Percentiles rank a stretch among this genome's conserved stretches.
Evolutionary conservation across 2,888 invertebrate species (phyloP).

Genomic region (Caenorhabditis sp.): DNA sequence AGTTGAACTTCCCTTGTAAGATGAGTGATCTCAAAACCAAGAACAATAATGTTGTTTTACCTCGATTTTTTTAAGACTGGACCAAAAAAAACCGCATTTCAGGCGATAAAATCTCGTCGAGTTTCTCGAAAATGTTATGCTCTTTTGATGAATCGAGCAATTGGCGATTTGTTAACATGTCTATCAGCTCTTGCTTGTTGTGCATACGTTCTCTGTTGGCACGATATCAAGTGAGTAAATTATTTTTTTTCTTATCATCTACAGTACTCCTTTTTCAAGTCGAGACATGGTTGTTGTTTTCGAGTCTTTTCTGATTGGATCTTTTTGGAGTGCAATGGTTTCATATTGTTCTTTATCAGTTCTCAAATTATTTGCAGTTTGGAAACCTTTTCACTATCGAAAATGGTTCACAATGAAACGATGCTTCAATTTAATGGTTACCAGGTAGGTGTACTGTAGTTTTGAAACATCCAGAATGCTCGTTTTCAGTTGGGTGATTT

Average conservation of each 20-base stretch:
- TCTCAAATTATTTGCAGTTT: slow-evolving; percentile 63
- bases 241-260: no score
- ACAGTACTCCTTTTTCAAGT: slow-evolving; percentile 41
- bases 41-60: no score
- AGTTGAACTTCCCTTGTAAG: no score
- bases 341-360: slow-evolving; percentile 61
- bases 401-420: slow-evolving; percentile 65
- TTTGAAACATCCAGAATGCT: no score
- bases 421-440: slow-evolving; percentile 61
- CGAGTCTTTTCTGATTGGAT: slow-evolving; percentile 63
- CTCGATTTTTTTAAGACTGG: no score
- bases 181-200: slow-evolving; percentile 48
- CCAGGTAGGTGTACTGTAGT: slow-evolving; percentile 42
- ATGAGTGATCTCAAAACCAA: no score
- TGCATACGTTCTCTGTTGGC: slow-evolving; percentile 55
- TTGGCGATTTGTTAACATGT: slow-evolving; percentile 66
- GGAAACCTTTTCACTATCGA: slow-evolving; percentile 64
- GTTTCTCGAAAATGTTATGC: slow-evolving; percentile 68
- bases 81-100: slow-evolving; percentile 7
- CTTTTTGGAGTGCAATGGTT: slow-evolving; percentile 65
- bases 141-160: slow-evolving; percentile 65
- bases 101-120: slow-evolving; percentile 61
- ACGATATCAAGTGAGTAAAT: slow-evolving; percentile 64
- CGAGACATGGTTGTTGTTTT: slow-evolving; percentile 61
- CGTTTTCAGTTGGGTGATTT: slow-evolving; percentile 63